Conservation (phyloP, 1,140 invertebrate species). For the Drosophila bipectinata region DNA sequence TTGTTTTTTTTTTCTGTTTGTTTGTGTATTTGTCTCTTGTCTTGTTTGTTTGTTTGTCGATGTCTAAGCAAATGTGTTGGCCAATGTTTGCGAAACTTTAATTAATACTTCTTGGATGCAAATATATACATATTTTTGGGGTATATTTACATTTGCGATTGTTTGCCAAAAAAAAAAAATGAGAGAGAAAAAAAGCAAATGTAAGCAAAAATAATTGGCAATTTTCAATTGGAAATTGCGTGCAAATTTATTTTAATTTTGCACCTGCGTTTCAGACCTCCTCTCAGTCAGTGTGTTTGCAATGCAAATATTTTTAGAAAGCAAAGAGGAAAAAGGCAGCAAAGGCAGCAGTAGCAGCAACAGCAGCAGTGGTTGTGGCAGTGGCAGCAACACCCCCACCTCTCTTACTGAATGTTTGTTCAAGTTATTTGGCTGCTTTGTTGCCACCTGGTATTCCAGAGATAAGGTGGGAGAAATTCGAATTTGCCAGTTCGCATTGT, state of each 20-base stretch:
- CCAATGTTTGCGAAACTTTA: conserved; percentile 62
- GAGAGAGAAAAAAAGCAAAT: conserved; percentile 27
- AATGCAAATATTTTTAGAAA: conserved; percentile 79
- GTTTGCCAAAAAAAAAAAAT: conserved; percentile 34
- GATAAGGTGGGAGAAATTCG: conserved; percentile 29
- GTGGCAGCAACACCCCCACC: background rate
- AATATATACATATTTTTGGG: background rate
- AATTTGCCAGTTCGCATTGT: conserved; percentile 40
- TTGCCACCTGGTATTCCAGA: conserved; percentile 52
- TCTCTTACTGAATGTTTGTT: conserved; percentile 49
- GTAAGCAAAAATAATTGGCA: conserved; percentile 71
- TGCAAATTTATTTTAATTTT: conserved; percentile 81
- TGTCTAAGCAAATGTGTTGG: conserved; percentile 64
- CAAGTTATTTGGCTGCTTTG: conserved; percentile 70
- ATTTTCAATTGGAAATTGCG: conserved; percentile 75
- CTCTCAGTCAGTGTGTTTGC: conserved; percentile 52
- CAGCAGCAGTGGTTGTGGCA: background rate
- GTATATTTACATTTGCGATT: conserved; percentile 24
- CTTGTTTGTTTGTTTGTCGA: conserved; percentile 39
- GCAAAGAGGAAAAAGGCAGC: conserved; percentile 26
- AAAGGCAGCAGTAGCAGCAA: background rate
- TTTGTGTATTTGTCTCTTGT: conserved; percentile 34
- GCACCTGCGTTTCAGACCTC: conserved; percentile 41
- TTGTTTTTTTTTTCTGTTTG: conserved; percentile 50
- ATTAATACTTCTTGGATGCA: conserved; percentile 51